A percentile compares a stretch with the other conserved stretches of the same genome.
phyloP scores from a whole-genome alignment of 1,140 invertebrate species.

The Psix sp. region DNA sequence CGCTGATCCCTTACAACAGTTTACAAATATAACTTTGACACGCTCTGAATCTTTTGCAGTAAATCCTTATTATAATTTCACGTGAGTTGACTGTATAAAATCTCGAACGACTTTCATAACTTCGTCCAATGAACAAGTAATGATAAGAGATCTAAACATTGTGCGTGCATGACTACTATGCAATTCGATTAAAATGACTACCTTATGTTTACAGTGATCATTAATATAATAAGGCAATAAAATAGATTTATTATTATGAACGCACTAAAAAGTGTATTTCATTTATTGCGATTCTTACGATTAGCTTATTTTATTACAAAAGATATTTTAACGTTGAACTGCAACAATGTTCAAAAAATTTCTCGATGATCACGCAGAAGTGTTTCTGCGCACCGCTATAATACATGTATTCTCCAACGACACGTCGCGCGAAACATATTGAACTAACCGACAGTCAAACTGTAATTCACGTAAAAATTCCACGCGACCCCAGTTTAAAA shows the following conservation, averaged over 20 bases:
- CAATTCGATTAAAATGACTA: conserved; percentile 44
- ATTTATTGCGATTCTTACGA: conserved; percentile 15
- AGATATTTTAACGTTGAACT: conserved; percentile 6
- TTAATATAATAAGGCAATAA: conserved; percentile 46
- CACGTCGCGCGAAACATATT: conserved; percentile 81
- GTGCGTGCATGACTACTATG: conserved; percentile 33
- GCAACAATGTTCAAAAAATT: background rate
- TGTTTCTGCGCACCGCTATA: conserved; percentile 76
- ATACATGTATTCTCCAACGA: conserved; percentile 89
- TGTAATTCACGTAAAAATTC: conserved; percentile 79
- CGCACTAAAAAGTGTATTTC: conserved; percentile 21
- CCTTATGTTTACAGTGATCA: conserved; percentile 43
- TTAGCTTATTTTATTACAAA: conserved; percentile 3
- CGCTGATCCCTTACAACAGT: too few species aligned
- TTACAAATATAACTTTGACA: too few species aligned
- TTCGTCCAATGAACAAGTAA: conserved; percentile 40
- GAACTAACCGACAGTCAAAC: conserved; percentile 80
- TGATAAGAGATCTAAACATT: conserved; percentile 43
- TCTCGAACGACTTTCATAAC: conserved; percentile 46
- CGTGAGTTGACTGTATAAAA: conserved; percentile 21
- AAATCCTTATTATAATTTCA: conserved; percentile 48
- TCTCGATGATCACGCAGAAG: background rate
- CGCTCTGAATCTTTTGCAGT: conserved; percentile 9
- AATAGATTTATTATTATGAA: conserved; percentile 27
- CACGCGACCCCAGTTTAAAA: conserved; percentile 87